phyloP scores from a whole-genome alignment of 2,797 vertebrate genomes.

The Enteromius afrohamiltoni region DNA sequence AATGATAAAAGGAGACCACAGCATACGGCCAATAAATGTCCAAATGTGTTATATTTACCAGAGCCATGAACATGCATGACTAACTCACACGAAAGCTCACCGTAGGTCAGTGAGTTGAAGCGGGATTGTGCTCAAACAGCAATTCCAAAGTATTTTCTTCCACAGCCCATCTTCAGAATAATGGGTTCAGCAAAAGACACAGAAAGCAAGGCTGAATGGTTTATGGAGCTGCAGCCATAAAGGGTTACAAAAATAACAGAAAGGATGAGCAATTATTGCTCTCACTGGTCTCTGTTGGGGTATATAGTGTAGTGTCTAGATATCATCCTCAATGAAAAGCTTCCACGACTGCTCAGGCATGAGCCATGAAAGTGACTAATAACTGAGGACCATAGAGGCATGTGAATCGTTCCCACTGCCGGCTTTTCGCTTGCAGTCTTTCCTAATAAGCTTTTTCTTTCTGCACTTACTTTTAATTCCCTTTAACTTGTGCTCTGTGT shows the following conservation, averaged over 20 bases:
- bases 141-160: conserved; percentile 29
- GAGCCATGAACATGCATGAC: conserved; percentile 17
- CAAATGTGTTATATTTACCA: conserved; percentile 24
- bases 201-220: conserved; percentile 25
- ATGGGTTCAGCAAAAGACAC: conserved; percentile 2
- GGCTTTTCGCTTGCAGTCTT: not conserved
- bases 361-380: conserved; percentile 26
- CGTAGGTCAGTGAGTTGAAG: conserved; percentile 8
- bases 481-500: not conserved
- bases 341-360: conserved; percentile 17
- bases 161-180: conserved; percentile 9
- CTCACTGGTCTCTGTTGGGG: conserved; percentile 2
- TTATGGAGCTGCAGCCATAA: not conserved
- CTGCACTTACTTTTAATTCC: not conserved
- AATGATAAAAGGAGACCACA: conserved; percentile 14
- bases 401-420: not conserved
- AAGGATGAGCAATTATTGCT: not conserved
- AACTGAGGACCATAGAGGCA: conserved; percentile 7
- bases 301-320: conserved; percentile 14
- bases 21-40: not conserved
- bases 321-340: conserved; percentile 21
- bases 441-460: conserved; percentile 24
- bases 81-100: not conserved
- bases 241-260: conserved; percentile 4
- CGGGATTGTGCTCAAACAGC: conserved; percentile 1